phyloP scores from a whole-genome alignment of 2,113 vertebrate species.

The Motacilla alba region DNA sequence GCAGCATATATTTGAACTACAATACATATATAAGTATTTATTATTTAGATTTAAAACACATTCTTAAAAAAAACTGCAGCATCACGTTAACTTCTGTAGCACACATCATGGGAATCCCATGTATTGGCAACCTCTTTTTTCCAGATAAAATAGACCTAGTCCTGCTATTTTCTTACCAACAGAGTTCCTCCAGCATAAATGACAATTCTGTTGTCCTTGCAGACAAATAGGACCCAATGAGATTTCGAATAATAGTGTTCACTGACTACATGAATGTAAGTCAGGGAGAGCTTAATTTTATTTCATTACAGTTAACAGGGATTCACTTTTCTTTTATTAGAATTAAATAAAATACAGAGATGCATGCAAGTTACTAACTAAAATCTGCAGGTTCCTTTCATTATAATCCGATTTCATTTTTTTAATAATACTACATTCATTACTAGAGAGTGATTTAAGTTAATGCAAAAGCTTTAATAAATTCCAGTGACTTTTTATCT shows the following conservation, averaged over 20 bases:
- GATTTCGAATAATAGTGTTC: conserved; percentile 13
- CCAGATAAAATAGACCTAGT: neutral
- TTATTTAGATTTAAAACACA: neutral
- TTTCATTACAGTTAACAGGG: conserved; percentile 2
- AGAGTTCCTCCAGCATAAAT: neutral
- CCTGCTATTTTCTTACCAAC: neutral
- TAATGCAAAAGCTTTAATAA: conserved; percentile 14
- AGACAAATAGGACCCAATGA: conserved; percentile 2
- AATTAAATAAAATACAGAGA: conserved; percentile 31
- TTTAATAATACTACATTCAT: neutral
- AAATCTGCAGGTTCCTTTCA: conserved; percentile 30
- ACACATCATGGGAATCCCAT: neutral
- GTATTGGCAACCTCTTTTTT: neutral
- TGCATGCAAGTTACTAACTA: conserved; percentile 4
- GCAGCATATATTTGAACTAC: neutral
- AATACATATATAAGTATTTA: neutral
- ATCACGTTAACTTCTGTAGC: neutral
- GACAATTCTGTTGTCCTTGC: conserved; percentile 6
- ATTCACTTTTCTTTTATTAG: conserved; percentile 28
- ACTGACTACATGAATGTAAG: neutral
- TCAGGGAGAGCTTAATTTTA: conserved; percentile 18
- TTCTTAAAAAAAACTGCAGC: neutral
- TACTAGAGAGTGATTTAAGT: neutral
- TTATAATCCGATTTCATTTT: conserved; percentile 2
- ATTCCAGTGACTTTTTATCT: conserved; percentile 31